A percentile compares a stretch with the other conserved stretches of the same genome.
These are phyloP conservation scores for Ictidomys tridecemlineatus DNA, from an alignment of 2,113 vertebrate species.

Conservation along the genomic window DNA sequence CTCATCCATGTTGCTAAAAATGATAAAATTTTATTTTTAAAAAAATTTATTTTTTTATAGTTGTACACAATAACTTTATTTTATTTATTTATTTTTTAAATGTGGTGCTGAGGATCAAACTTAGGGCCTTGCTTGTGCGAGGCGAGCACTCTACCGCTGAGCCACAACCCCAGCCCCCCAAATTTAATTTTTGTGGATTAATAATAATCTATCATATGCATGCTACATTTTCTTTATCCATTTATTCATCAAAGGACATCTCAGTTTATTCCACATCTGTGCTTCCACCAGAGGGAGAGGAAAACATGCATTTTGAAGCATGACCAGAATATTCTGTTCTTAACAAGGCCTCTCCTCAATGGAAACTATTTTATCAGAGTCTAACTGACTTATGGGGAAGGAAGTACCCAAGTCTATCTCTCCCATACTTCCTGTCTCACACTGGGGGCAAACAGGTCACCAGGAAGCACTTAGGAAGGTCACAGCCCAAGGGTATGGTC, in stretches of 20 bases:
- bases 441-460: background rate
- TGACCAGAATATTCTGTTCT: background rate
- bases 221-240: background rate
- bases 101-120: no score
- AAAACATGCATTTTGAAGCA: background rate
- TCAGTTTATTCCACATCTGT: background rate
- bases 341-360: background rate
- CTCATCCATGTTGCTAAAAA: background rate
- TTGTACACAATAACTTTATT: no score
- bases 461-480: background rate
- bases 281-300: background rate
- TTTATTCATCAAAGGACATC: background rate
- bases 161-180: no score
- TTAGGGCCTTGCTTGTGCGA: no score
- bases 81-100: no score
- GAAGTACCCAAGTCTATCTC: background rate
- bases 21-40: background rate
- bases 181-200: background rate
- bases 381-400: background rate
- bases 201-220: no score
- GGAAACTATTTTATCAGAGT: background rate
- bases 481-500: no score
- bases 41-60: no score
- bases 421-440: background rate
- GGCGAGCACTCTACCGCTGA: no score